Evolutionary conservation across 2,113 vertebrate genomes (phyloP).

Genomic region (Capreolus pygargus): DNA sequence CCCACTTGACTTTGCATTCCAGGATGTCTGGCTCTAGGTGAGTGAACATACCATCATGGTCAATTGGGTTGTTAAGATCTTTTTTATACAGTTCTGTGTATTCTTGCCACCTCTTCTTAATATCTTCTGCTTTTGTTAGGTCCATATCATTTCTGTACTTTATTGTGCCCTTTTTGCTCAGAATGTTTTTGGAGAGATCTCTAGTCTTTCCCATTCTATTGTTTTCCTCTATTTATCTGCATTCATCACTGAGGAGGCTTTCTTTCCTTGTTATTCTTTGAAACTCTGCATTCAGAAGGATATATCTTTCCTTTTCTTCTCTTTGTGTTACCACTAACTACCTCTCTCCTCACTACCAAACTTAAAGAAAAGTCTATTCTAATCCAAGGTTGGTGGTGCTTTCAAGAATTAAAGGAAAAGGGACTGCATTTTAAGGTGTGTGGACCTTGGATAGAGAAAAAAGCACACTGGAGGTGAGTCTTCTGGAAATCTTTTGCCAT

Average conservation of each 20-base stretch:
- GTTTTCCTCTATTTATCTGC: neutral
- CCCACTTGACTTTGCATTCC: neutral
- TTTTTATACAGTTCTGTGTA: neutral
- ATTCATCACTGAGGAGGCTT: neutral
- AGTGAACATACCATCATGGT: neutral
- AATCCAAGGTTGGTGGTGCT: neutral
- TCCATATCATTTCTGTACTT: neutral
- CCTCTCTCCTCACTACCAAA: fast-evolving
- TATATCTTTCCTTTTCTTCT: neutral
- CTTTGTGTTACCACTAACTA: neutral
- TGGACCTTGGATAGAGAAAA: neutral
- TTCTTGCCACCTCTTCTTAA: neutral
- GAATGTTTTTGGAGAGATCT: neutral
- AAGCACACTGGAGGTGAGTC: neutral
- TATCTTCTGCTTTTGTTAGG: neutral
- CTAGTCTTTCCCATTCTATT: neutral
- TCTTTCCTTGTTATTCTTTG: neutral
- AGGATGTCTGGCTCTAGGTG: neutral
- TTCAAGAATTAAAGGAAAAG: neutral
- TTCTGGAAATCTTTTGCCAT: neutral
- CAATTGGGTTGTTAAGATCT: neutral
- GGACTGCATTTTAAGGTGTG: neutral
- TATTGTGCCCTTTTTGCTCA: neutral
- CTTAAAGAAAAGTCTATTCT: neutral
- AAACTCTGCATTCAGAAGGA: neutral